Conservation (phyloP, 2,888 invertebrate species). For the Sericinus montela region DNA sequence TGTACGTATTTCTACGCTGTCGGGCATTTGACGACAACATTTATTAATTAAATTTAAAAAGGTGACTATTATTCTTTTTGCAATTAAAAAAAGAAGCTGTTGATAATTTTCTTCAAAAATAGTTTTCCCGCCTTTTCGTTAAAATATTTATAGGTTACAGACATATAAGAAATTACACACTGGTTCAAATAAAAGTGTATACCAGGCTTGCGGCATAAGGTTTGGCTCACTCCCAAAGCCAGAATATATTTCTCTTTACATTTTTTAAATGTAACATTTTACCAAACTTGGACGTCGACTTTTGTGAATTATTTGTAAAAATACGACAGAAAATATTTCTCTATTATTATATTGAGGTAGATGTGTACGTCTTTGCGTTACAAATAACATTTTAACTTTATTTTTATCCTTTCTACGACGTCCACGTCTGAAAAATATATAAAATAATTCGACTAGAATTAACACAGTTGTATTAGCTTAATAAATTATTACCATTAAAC, state of each 20-base stretch:
- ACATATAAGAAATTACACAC: background rate
- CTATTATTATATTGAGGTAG: slow-evolving; percentile 26
- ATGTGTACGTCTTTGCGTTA: slow-evolving; percentile 7
- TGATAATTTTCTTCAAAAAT: no score
- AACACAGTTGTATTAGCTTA: slow-evolving; percentile 55
- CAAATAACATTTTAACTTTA: slow-evolving; percentile 20
- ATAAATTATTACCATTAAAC: slow-evolving; percentile 51
- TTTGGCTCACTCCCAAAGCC: slow-evolving; percentile 72
- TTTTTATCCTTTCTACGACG: slow-evolving; percentile 31
- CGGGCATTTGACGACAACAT: no score
- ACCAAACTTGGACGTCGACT: slow-evolving; percentile 51
- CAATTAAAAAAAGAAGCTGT: no score
- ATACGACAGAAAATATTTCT: slow-evolving; percentile 21
- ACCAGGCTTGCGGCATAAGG: slow-evolving; percentile 42
- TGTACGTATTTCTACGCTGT: no score
- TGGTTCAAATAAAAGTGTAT: background rate
- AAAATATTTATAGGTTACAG: no score
- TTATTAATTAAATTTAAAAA: no score
- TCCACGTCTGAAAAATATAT: slow-evolving; percentile 59
- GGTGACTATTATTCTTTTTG: no score
- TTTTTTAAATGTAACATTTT: slow-evolving; percentile 50
- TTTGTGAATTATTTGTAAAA: slow-evolving; percentile 18
- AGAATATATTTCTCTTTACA: slow-evolving; percentile 69
- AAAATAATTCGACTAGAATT: slow-evolving; percentile 75
- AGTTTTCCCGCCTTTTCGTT: no score